phyloP scores from a whole-genome alignment of 2,797 vertebrate species.

The Manis pentadactyla region DNA sequence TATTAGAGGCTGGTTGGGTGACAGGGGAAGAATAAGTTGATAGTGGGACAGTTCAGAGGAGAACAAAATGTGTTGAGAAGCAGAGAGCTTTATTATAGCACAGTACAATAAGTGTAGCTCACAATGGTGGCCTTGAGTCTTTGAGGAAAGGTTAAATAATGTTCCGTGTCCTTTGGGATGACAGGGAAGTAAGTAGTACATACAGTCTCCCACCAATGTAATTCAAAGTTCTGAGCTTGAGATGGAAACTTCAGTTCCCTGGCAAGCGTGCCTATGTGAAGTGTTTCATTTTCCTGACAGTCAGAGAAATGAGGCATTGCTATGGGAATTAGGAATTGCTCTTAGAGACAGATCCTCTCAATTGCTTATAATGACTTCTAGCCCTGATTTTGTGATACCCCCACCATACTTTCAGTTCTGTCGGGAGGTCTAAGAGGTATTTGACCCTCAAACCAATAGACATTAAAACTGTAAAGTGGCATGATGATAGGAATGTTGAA shows the following conservation, averaged over 20 bases:
- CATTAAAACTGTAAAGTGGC: neutral
- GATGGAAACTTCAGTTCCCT: neutral
- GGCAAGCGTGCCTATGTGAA: neutral
- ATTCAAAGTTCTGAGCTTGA: slow-evolving; percentile 33
- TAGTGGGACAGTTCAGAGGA: neutral
- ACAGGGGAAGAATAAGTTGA: neutral
- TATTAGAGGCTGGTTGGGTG: neutral
- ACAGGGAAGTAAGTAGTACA: neutral
- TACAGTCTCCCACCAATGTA: neutral
- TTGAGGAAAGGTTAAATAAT: slow-evolving; percentile 41
- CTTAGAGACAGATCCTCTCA: neutral
- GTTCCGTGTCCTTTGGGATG: neutral
- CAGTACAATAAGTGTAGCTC: neutral
- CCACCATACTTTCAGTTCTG: neutral
- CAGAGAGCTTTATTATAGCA: neutral
- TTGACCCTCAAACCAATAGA: neutral
- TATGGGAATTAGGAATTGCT: neutral
- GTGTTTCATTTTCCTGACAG: neutral
- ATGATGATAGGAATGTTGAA: neutral
- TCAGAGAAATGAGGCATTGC: neutral
- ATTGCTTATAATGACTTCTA: neutral
- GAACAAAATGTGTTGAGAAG: neutral
- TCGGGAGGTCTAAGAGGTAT: neutral
- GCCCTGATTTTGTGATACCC: neutral
- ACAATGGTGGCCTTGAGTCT: neutral